phyloP scores from a whole-genome alignment of 2,888 invertebrate species.

The Merodon equestris region DNA sequence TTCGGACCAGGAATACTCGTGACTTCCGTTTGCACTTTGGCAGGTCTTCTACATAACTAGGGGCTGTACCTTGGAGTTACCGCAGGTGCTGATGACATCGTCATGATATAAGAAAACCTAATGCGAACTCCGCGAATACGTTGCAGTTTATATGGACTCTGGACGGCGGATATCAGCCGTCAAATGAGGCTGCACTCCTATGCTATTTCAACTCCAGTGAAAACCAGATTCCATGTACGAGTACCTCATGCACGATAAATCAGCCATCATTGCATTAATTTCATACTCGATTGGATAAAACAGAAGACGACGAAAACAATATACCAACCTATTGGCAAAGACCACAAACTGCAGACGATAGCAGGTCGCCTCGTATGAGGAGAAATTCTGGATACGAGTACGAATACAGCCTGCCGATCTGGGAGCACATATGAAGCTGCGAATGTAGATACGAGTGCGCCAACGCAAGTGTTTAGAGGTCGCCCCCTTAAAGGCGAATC shows the following conservation, averaged over 20 bases:
- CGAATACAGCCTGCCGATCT: too few species aligned
- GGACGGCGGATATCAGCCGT: conserved; percentile 29
- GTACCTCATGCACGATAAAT: conserved; percentile 27
- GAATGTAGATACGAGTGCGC: too few species aligned
- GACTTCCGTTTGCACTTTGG: not conserved
- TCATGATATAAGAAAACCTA: conserved; percentile 77
- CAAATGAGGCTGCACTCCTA: conserved; percentile 32
- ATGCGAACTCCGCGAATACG: conserved; percentile 76
- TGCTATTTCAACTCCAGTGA: conserved; percentile 29
- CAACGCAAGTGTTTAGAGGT: conserved; percentile 18
- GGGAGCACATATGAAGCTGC: too few species aligned
- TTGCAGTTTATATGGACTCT: conserved; percentile 77
- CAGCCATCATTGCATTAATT: conserved; percentile 56
- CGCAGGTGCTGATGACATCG: conserved; percentile 74
- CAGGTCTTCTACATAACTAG: conserved; percentile 25
- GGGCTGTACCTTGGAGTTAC: conserved; percentile 35
- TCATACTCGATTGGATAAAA: conserved; percentile 54
- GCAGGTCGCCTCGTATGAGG: conserved; percentile 21
- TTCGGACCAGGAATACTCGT: not conserved
- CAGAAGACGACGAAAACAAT: conserved; percentile 1
- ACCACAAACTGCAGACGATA: not conserved
- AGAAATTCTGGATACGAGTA: conserved; percentile 39
- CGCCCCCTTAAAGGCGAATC: conserved; percentile 32
- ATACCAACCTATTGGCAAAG: too few species aligned
- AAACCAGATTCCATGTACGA: conserved; percentile 44